Evolutionary conservation across 2,797 vertebrate species (phyloP), one percentile per base, ranked within the genome.

Genomic region (Psittacula derbiana): DNA sequence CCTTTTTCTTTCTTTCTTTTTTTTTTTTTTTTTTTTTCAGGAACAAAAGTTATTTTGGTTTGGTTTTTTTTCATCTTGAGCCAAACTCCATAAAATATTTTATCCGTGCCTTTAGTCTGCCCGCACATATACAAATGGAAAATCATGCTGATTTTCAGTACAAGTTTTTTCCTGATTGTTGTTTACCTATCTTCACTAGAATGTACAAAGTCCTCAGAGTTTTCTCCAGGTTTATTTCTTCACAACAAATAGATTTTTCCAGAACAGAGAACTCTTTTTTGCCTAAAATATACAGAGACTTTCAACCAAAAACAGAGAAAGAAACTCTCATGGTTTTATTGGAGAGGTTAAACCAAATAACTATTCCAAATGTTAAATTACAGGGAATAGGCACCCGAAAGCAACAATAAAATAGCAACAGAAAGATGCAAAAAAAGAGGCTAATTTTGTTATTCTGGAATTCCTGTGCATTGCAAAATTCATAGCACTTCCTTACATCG

Each of bases 1-100:
- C 21, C 38, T 8, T 46, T 66, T 85, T 58, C 4, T 27, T 38
- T 44, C 28, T 25, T 72, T 49, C 57, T 41, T 46, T 80, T 67
- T 49, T 62, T 70, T 62, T 66, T 66, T 31, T 41, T 64, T 50
- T 61, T 41, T 74, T 67, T 72, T 71, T 31, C 38, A 71, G 64
- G 57, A 92, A 80, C 6, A 88, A 57, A 95, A 52, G 31, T 60
- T 94, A 58, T 67, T 94, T 95, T 91, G 27, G 72, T 92, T 96
- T 86, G 30, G 7, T 61, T 94, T n/a, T 90, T 92, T 86, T 81
- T 89, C 47, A 92, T 94, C 94, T 79, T 70, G 28, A 86, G 70
- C 93, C 93, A 96, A 94, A 79, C 31, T 84, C 60, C 46, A 41
- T 47, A 84, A 97, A 92, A 86, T 84, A 81, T 82, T 95, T 93